Conservation (phyloP, 2,888 invertebrate species). For the Morpho achilles region DNA sequence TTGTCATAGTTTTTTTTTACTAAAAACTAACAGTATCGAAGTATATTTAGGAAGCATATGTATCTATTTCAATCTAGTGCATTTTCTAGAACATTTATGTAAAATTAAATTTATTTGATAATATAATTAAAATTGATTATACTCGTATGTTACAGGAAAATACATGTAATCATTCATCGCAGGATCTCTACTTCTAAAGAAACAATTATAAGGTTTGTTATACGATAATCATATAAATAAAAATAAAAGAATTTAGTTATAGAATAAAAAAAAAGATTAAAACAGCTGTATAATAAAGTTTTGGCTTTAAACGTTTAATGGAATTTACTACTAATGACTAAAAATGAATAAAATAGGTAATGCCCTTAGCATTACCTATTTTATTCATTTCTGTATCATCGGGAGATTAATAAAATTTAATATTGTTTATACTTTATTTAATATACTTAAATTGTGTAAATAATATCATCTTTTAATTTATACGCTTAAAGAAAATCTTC, state of each 20-base stretch:
- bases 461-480: neutral
- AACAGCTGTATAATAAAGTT: no score
- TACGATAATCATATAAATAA: slow-evolving; percentile 2
- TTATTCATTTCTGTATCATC: no score
- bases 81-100: neutral
- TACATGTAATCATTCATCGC: slow-evolving; percentile 59
- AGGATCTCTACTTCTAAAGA: slow-evolving; percentile 42
- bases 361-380: no score
- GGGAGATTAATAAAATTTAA: no score
- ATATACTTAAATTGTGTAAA: slow-evolving; percentile 5
- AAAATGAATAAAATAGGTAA: no score
- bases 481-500: no score
- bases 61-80: no score
- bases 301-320: no score
- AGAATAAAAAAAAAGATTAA: no score
- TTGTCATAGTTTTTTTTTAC: neutral
- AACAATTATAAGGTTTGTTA: slow-evolving; percentile 22
- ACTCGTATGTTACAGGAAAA: slow-evolving; percentile 56
- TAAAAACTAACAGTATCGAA: slow-evolving; percentile 4
- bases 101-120: neutral
- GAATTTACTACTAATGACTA: no score
- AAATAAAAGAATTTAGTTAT: slow-evolving; percentile 11
- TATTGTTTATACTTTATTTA: no score
- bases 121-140: slow-evolving; percentile 7
- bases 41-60: neutral